phyloP scores from a whole-genome alignment of 1,140 invertebrate genomes.

The Drosophila lini region DNA sequence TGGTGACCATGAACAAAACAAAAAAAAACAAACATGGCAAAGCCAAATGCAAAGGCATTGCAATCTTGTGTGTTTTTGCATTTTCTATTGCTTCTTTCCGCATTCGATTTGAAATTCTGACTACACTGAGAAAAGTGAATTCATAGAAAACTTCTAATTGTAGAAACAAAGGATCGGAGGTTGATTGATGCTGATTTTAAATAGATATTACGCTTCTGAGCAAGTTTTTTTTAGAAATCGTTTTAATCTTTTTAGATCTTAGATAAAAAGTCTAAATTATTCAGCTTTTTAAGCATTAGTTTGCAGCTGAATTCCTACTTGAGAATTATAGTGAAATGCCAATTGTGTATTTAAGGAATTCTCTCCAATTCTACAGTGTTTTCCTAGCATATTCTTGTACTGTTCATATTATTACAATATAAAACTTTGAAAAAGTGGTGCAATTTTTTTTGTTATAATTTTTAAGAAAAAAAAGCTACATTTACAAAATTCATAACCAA shows the following conservation, averaged over 20 bases:
- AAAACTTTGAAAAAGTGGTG: no score
- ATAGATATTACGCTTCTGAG: background rate
- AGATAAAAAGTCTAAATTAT: background rate
- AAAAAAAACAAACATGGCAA: constrained; percentile 12
- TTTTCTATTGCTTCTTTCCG: constrained; percentile 63
- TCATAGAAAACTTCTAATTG: background rate
- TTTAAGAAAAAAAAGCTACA: no score
- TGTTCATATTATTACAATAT: no score
- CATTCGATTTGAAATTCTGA: constrained; percentile 51
- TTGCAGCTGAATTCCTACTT: background rate
- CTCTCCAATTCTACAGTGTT: background rate
- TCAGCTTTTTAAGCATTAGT: background rate
- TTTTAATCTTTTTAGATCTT: no score
- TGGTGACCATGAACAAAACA: constrained; percentile 47
- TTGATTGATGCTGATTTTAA: background rate
- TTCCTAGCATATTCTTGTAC: no score
- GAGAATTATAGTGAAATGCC: background rate
- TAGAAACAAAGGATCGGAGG: no score
- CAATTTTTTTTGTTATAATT: no score
- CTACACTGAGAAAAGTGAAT: constrained; percentile 6
- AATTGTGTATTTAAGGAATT: background rate
- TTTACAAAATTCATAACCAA: no score
- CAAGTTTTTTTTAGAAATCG: no score
- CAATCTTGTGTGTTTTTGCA: constrained; percentile 31
- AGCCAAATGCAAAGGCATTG: constrained; percentile 17